Percentiles rank a stretch among this genome's conserved stretches.
These are phyloP conservation scores for Drosophila lini DNA, from an alignment of 1,140 invertebrate genomes.

Conservation along the genomic window DNA sequence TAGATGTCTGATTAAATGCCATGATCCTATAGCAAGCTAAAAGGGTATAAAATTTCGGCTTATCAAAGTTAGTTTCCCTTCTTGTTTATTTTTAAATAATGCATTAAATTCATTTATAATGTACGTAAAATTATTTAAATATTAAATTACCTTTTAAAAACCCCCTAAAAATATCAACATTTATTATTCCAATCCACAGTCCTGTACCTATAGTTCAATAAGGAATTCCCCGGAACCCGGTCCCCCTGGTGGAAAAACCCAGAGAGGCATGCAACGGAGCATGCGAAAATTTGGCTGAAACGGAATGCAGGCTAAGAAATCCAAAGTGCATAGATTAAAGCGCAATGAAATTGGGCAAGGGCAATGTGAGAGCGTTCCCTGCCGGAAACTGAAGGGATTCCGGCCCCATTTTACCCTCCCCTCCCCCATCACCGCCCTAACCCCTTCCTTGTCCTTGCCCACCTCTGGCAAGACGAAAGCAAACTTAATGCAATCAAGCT, in stretches of 20 bases:
- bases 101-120: too few relatives aligned
- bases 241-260: slow-evolving; percentile 20
- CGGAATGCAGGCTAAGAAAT: slow-evolving; percentile 76
- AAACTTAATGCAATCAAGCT: slow-evolving; percentile 81
- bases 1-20: too few relatives aligned
- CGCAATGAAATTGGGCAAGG: slow-evolving; percentile 45
- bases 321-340: slow-evolving; percentile 77
- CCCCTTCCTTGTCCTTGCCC: background rate
- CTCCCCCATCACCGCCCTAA: background rate
- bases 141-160: too few relatives aligned
- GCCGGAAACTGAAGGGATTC: slow-evolving; percentile 22
- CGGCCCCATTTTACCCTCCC: background rate
- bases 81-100: too few relatives aligned
- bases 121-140: too few relatives aligned
- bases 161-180: background rate
- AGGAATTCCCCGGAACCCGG: slow-evolving; percentile 5
- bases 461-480: slow-evolving; percentile 60
- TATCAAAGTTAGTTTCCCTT: too few relatives aligned
- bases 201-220: slow-evolving; percentile 44
- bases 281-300: slow-evolving; percentile 80
- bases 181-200: slow-evolving; percentile 32
- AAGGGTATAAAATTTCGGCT: too few relatives aligned
- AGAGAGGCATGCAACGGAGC: slow-evolving; percentile 64
- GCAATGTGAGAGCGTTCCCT: slow-evolving; percentile 11
- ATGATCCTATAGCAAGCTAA: too few relatives aligned